These are phyloP conservation scores for Parus major DNA, from an alignment of 2,113 vertebrate species.

Conservation along the genomic window DNA sequence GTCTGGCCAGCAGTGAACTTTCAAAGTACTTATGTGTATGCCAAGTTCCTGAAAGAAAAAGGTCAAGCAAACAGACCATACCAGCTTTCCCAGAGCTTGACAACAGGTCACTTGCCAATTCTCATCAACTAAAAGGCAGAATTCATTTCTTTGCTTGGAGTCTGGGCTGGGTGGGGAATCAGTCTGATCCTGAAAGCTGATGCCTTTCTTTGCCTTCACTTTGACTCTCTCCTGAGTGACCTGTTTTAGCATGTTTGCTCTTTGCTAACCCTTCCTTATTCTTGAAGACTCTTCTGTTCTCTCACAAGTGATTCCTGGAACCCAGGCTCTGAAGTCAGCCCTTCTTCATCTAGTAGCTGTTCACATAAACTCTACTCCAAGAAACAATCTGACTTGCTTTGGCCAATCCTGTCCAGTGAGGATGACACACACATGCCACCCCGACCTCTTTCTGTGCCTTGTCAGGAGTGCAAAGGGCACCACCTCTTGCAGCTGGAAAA, in stretches of 20 bases:
- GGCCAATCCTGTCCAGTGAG: not conserved
- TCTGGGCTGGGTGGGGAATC: not conserved
- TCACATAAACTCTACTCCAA: not conserved
- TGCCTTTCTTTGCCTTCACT: not conserved
- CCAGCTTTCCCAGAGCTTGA: not conserved
- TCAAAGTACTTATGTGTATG: rapidly evolving
- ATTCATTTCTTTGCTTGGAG: not conserved
- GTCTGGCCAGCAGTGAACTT: not conserved
- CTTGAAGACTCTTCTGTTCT: not conserved
- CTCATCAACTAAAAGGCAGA: not conserved
- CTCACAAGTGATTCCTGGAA: not conserved
- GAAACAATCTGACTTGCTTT: not conserved
- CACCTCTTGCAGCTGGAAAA: not conserved
- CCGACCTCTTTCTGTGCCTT: not conserved
- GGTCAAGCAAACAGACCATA: not conserved
- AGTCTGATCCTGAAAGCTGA: not conserved
- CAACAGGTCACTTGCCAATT: not conserved
- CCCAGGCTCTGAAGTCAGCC: not conserved
- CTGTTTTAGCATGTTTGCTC: not conserved
- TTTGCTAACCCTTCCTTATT: not conserved
- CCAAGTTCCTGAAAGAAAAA: not conserved
- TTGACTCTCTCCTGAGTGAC: not conserved
- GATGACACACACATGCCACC: no score
- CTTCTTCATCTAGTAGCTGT: not conserved
- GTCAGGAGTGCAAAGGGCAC: not conserved